These are phyloP conservation scores for Gephyroberyx darwinii DNA, from an alignment of 2,797 vertebrate genomes.

Conservation along the genomic window DNA sequence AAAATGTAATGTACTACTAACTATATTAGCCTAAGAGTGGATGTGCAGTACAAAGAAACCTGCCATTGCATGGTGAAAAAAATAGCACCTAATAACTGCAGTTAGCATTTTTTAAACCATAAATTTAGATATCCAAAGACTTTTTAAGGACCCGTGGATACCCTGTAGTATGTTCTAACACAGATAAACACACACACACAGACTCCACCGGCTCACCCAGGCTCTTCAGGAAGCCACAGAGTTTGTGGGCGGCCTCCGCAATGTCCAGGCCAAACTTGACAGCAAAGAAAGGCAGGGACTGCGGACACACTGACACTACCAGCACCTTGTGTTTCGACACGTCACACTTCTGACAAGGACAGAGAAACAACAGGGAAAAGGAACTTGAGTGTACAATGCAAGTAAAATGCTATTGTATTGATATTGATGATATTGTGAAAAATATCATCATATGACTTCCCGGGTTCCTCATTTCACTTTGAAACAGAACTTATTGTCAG, in stretches of 20 bases:
- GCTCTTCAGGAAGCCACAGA: conserved; percentile 93
- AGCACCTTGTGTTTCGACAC: conserved; percentile 90
- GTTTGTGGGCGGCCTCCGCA: conserved; percentile 87
- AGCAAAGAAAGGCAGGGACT: conserved; percentile 96
- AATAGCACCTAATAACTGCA: no score
- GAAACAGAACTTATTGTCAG: no score
- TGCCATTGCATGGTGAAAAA: no score
- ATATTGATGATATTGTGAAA: no score
- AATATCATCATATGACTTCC: not conserved
- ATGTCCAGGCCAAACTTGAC: conserved; percentile 89
- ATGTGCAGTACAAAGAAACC: no score
- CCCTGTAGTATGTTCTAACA: not conserved
- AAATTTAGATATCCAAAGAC: no score
- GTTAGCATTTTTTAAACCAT: no score
- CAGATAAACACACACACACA: not conserved
- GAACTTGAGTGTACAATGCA: not conserved
- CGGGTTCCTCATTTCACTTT: not conserved
- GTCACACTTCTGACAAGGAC: conserved; percentile 86
- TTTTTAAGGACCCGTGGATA: no score
- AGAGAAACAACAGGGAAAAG: conserved; percentile 17
- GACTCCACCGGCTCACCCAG: conserved; percentile 83
- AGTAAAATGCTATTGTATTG: no score
- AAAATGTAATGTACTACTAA: no score
- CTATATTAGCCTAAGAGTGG: no score
- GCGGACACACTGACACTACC: conserved; percentile 92